Evolutionary conservation across 2,113 vertebrate genomes (phyloP), one percentile per base, ranked within the genome.

Genomic region (Crotophaga sulcirostris): DNA sequence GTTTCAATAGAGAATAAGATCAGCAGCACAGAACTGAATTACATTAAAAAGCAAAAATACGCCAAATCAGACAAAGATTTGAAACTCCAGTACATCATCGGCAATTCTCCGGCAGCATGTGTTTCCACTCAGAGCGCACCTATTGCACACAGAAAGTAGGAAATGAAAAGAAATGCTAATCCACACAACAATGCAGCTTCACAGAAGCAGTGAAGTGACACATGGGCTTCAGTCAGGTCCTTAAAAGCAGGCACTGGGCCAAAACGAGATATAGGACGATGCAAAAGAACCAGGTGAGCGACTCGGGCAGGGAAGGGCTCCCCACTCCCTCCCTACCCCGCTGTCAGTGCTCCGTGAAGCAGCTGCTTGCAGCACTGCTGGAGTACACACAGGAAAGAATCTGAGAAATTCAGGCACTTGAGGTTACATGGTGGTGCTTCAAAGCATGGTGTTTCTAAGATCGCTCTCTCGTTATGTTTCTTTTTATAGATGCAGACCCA

Each of bases 11-110:
- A 85, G 84, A 96, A 95, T 93, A 93, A 89, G 66, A 93, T 84
- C 88, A 89, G 84, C 67, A 94, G 91, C 9, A 51, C 67, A 97
- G 89, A 96, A 96, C 94, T 33, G 74, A 94, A 96, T 94, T 76
- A 82, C 67, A 89, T 95, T 97, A 81, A 94, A 95, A 97, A 87
- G 90, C 69, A 89, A 95, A 95, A 96, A 94, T 95, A 95, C 93
- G 79, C 81, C 86, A 96, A 91, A 97, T 89, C 84, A 73, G 84
- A 96, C 73, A 89, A 96, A 93, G 93, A 93, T 84, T 90, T 91
- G 62, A 84, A 96, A 77, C 82, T 94, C 67, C 55, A 82, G 7
- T 70, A 80, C 36, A 68, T 31, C 59, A 89, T 59, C 87, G 90
- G 73, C 90, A 81, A 93, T 94, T 92, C 90, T 94, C 40, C 55